These are phyloP conservation scores for Halyomorpha halys DNA, from an alignment of 1,140 invertebrate genomes.

Conservation along the genomic window DNA sequence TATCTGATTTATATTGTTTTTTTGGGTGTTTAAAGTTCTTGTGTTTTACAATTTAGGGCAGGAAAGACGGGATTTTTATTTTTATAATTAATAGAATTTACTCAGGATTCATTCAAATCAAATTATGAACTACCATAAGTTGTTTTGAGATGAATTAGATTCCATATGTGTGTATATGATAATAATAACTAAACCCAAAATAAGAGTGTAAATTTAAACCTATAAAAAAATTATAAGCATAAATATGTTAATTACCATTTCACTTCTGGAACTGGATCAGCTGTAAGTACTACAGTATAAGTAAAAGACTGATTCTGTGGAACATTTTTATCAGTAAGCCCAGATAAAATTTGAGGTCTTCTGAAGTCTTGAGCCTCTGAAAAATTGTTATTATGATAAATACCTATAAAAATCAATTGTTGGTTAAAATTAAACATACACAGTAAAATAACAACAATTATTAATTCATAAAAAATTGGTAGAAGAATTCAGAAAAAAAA, in stretches of 20 bases:
- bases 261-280: conserved; percentile 59
- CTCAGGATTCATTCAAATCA: no score
- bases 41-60: no score
- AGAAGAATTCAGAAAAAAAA: conserved; percentile 2
- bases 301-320: conserved; percentile 57
- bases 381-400: conserved; percentile 12
- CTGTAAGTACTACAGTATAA: conserved; percentile 66
- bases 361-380: conserved; percentile 59
- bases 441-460: conserved; percentile 1
- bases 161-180: no score
- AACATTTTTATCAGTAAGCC: conserved; percentile 54
- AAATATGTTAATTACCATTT: conserved; percentile 38
- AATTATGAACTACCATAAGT: no score
- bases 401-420: not conserved
- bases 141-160: no score
- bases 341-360: conserved; percentile 60
- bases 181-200: no score
- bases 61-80: no score
- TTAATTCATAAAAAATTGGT: conserved; percentile 4
- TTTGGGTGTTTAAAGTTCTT: no score
- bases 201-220: no score
- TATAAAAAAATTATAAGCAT: no score
- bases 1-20: no score
- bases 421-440: not conserved
- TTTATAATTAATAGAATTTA: no score